Conservation (phyloP, 2,888 invertebrate genomes). For the Trichogramma evanescens region DNA sequence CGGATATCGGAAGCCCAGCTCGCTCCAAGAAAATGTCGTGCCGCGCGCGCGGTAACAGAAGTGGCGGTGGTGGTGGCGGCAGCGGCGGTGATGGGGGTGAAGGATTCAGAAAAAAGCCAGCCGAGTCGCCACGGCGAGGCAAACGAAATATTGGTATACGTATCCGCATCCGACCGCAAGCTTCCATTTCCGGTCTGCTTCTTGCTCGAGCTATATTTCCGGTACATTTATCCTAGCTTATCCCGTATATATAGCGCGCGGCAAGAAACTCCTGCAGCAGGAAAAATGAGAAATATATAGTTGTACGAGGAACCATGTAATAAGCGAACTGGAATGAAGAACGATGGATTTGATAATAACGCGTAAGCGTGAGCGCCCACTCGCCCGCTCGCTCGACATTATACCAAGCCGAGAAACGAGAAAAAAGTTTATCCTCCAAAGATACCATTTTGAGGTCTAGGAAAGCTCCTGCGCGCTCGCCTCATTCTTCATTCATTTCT, state of each 20-base stretch:
- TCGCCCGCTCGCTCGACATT: too few species aligned
- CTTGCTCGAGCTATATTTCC: constrained; percentile 48
- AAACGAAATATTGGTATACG: constrained; percentile 46
- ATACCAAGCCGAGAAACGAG: too few species aligned
- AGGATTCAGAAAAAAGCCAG: constrained; percentile 35
- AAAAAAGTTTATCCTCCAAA: too few species aligned
- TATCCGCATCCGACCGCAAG: constrained; percentile 52
- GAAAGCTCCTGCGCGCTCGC: too few species aligned
- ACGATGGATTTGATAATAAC: constrained; percentile 18
- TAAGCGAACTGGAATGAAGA: constrained; percentile 15
- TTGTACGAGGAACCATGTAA: constrained; percentile 1
- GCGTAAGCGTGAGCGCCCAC: not conserved
- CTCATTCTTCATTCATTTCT: too few species aligned
- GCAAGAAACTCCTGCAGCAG: constrained; percentile 4
- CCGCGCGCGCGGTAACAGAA: not conserved
- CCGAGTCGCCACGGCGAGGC: constrained; percentile 27
- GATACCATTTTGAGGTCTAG: too few species aligned
- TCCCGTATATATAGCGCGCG: constrained; percentile 31
- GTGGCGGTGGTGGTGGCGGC: not conserved
- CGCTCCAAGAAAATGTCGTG: constrained; percentile 15
- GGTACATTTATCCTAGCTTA: constrained; percentile 55
- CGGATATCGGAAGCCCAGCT: too few species aligned
- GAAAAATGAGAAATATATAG: not conserved
- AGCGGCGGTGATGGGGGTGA: constrained; percentile 13
- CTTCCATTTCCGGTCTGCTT: constrained; percentile 51